Base-by-base conservation (phyloP, 2,888 invertebrate species). In the Tetheella fluctuosa region DNA sequence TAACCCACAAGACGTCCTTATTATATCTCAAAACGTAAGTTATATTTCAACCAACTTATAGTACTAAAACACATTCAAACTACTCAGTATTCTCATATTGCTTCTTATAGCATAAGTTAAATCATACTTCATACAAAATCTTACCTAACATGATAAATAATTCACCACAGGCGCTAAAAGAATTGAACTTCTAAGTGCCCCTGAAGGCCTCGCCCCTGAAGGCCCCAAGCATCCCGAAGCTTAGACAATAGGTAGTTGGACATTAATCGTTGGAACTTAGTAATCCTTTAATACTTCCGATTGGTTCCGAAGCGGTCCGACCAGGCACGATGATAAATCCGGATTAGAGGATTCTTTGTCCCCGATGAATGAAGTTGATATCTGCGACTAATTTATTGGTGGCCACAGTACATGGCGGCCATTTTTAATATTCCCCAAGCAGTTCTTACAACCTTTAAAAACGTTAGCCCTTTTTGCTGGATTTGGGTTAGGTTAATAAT, bases 221-320 rank as follows among this genome's bases (percentile, higher is more conserved):
- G n/a, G n/a, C n/a, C n/a, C 17, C 20, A 20, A 48, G 10, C 48
- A 20, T 48, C 48, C 54, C 58, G 34, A 64, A 63, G 65, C 68
- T 68, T 68, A 70, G 67, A 76, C 71, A 80, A 80, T 71, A 64
- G 69, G 64, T 68, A 75, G 76, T 72, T 69, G 65, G 68, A 74
- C 77, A 79, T 85, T 83, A 80, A 81, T 86, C 80, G 82, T 74
- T 70, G 68, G 72, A 77, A 80, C 79, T 85, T 79, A 64, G 77
- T 71, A 85, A 88, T 85, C 89, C 84, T 85, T 86, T 86, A 86
- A 88, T 82, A 79, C 86, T 76, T 74, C 74, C 79, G 78, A 84
- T 80, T 76, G 80, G 70, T 74, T 71, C 68, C 70, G 65, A 68
- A 69, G 58, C 65, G 68, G 64, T 71, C 60, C 73, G 69, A 74